Base-by-base conservation (phyloP, 2,888 invertebrate species). In the Tetropium fuscum region DNA sequence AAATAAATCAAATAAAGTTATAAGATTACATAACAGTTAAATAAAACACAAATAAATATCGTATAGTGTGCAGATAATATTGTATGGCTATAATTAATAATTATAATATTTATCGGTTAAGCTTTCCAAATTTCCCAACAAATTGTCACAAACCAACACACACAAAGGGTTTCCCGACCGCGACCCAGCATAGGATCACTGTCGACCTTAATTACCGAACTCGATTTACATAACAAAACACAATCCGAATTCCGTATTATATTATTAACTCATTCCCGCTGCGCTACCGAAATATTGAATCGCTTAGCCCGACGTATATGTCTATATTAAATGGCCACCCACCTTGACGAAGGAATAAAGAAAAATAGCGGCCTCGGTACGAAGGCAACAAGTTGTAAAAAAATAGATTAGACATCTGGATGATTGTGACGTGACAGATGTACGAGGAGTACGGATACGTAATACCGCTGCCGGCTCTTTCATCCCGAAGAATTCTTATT, bases 321-420 rank as follows among this genome's bases (percentile, higher is more conserved):
- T 69, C 68, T 71, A 68, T 71, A 71, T 69, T 69, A 69, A 53
- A 57, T 43, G 34, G 61, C 71, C 71, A 71, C 71, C 71, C 69
- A 71, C 71, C 65, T 66, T 67, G 71, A 68, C 57, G 57, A 53
- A 54, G 65, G 58, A 57, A 58, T n/a, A 10, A 30, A 34, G 34
- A 34, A 63, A 63, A 60, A 66, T 45, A 40, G 45, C 45, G 45
- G 22, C n/a, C 11, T 45, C 25, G 44, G 27, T 36, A 27, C 20
- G 47, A 45, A 36, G 10, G 41, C 30, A 44, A 45, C 36, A 45
- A 45, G 44, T 32, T 25, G 55, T 44, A 25, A 55, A 55, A 55
- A 55, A 55, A 45, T 44, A 55, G 55, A 55, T 55, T 45, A 44
- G 55, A 55, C 55, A 55, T 45, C 45, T 55, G 45, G 47, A 20